A percentile compares a stretch with the other conserved stretches of the same genome.
These are phyloP conservation scores for Forbesichthys agassizii DNA, from an alignment of 2,113 vertebrate species.

Conservation along the genomic window DNA sequence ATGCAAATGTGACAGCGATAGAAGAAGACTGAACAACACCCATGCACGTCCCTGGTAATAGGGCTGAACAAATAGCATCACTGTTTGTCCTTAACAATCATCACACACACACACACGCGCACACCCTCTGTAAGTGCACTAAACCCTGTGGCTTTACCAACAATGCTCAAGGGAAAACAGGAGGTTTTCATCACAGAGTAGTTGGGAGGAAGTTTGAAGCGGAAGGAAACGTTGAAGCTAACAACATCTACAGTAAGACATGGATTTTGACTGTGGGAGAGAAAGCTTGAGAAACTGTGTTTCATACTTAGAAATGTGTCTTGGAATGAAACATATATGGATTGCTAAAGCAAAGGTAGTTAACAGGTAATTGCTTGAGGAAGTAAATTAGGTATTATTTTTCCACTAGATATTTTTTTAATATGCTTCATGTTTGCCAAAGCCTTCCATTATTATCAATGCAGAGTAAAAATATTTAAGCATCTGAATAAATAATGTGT, in stretches of 20 bases:
- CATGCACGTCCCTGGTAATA: background rate
- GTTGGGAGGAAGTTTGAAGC: too few relatives aligned
- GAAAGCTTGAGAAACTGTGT: too few relatives aligned
- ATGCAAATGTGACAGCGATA: background rate
- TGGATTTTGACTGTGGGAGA: too few relatives aligned
- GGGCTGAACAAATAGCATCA: background rate
- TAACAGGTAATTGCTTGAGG: slow-evolving; percentile 28
- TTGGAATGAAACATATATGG: background rate
- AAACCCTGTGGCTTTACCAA: too few relatives aligned
- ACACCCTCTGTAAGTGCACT: too few relatives aligned
- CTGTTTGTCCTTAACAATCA: background rate
- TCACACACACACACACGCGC: background rate
- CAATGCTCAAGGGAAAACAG: too few relatives aligned
- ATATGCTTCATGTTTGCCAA: slow-evolving; percentile 29
- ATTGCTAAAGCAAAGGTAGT: slow-evolving; percentile 40
- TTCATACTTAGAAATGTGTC: too few relatives aligned
- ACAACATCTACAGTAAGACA: too few relatives aligned
- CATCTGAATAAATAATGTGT: slow-evolving; percentile 33
- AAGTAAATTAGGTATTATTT: slow-evolving; percentile 32
- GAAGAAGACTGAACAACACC: slow-evolving; percentile 4
- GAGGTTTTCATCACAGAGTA: too few relatives aligned
- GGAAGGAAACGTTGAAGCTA: too few relatives aligned
- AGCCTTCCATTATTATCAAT: background rate
- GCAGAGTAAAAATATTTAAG: slow-evolving; percentile 15
- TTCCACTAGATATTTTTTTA: too few relatives aligned